Evolutionary conservation across 92 coral and sea anemone species (phyloP).

Genomic region (Parazoanthus swiftii): DNA sequence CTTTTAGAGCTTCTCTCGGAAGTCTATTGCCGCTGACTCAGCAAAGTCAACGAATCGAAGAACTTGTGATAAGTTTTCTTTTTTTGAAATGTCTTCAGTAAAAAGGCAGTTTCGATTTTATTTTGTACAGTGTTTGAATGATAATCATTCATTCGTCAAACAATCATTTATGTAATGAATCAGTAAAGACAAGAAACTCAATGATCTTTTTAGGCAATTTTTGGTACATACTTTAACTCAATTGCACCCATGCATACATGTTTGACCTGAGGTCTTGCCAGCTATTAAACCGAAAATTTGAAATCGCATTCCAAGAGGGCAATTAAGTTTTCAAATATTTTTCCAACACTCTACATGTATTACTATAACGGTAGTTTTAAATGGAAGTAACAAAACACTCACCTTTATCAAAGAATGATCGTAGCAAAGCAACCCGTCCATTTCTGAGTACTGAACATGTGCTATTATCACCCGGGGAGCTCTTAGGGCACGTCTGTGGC

Average conservation of each 20-base stretch:
- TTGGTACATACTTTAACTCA: too few species aligned
- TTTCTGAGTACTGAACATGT: not conserved
- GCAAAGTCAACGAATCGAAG: constrained; percentile 56
- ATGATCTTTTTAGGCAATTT: too few species aligned
- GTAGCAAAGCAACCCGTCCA: not conserved
- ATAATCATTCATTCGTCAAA: not conserved
- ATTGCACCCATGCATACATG: too few species aligned
- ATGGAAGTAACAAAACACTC: too few species aligned
- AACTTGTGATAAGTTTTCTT: constrained; percentile 59
- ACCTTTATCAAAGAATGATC: not conserved
- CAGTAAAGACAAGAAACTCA: too few species aligned
- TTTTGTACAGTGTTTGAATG: constrained; percentile 52
- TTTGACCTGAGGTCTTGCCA: too few species aligned
- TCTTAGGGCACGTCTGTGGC: not conserved
- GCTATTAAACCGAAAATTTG: too few species aligned
- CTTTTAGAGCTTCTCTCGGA: constrained; percentile 29
- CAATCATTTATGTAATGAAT: too few species aligned
- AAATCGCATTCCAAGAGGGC: too few species aligned
- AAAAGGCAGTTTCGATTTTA: constrained; percentile 49
- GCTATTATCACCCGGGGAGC: not conserved
- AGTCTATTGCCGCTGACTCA: constrained; percentile 19
- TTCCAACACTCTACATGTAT: too few species aligned
- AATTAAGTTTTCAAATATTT: too few species aligned
- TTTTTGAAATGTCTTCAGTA: constrained; percentile 57
- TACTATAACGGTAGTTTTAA: too few species aligned